Percentiles rank a stretch among this genome's conserved stretches.
phyloP scores from a whole-genome alignment of 2,797 vertebrate species.

The Loriculus beryllinus region DNA sequence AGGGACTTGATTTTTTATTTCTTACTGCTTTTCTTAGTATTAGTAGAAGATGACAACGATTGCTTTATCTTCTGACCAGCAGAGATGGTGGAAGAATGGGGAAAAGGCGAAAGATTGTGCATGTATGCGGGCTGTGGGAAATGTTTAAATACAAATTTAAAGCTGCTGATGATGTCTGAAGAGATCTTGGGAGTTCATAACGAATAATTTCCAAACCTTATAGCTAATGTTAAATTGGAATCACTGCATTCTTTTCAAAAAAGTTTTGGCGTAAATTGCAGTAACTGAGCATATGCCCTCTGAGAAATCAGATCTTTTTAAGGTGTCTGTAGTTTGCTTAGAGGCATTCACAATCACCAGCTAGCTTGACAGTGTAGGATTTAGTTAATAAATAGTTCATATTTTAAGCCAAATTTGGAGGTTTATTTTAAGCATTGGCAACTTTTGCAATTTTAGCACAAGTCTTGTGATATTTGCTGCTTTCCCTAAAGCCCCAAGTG shows the following conservation, averaged over 20 bases:
- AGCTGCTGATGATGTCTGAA: background rate
- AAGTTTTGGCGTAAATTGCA: background rate
- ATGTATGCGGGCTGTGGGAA: background rate
- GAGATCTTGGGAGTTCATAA: background rate
- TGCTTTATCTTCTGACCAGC: constrained; percentile 61
- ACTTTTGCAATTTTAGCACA: background rate
- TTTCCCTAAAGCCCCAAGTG: background rate
- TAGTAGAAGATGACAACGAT: constrained; percentile 71
- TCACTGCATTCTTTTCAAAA: background rate
- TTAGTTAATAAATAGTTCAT: background rate
- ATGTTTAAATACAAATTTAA: background rate
- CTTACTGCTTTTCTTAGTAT: constrained; percentile 65
- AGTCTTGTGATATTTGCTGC: background rate
- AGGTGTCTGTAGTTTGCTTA: background rate
- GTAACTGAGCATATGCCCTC: background rate
- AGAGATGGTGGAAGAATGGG: background rate
- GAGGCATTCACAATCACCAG: background rate
- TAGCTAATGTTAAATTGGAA: background rate
- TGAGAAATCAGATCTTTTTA: background rate
- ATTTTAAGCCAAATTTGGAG: background rate
- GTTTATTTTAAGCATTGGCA: background rate
- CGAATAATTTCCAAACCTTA: background rate
- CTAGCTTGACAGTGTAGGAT: background rate
- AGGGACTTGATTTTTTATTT: constrained; percentile 71
- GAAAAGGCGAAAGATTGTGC: background rate